These are phyloP conservation scores for Drosophila cardini DNA, from an alignment of 1,140 invertebrate species.

Conservation along the genomic window DNA sequence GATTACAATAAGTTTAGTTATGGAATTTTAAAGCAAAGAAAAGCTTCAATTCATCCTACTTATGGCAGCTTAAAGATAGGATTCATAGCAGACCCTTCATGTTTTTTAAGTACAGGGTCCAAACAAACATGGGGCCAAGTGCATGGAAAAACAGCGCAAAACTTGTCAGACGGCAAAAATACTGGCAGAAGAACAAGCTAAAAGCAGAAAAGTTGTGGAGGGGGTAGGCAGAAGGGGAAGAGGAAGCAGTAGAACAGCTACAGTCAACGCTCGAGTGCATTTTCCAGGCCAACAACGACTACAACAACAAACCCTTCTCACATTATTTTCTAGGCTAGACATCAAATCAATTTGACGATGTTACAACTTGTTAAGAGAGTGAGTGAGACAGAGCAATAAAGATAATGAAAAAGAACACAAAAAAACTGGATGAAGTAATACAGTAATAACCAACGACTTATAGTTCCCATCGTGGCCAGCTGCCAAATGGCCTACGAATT, in stretches of 20 bases:
- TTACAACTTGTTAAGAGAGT: slow-evolving; percentile 42
- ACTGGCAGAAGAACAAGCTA: slow-evolving; percentile 34
- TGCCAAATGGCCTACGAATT: slow-evolving; percentile 34
- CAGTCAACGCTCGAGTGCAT: slow-evolving; percentile 74
- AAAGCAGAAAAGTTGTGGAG: slow-evolving; percentile 4
- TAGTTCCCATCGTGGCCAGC: slow-evolving; percentile 14
- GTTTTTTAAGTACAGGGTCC: too few species aligned
- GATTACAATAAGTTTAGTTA: too few species aligned
- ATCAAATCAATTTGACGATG: slow-evolving; percentile 56
- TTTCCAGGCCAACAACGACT: slow-evolving; percentile 72
- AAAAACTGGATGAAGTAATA: slow-evolving; percentile 28
- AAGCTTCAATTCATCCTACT: too few species aligned
- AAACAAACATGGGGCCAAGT: slow-evolving; percentile 35
- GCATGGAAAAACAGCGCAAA: slow-evolving; percentile 51
- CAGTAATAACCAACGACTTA: not conserved
- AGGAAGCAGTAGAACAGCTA: slow-evolving; percentile 43
- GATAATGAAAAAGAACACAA: not conserved
- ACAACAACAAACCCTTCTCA: slow-evolving; percentile 43
- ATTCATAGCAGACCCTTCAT: too few species aligned
- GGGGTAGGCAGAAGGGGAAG: not conserved
- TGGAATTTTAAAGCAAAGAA: too few species aligned
- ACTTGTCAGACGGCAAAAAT: slow-evolving; percentile 71
- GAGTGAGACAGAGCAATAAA: slow-evolving; percentile 5
- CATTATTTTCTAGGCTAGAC: slow-evolving; percentile 46
- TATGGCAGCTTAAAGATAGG: too few species aligned